A percentile compares a stretch with the other conserved stretches of the same genome.
phyloP scores from a whole-genome alignment of 2,797 vertebrate species.

The Xiphorhynchus erythropygius region DNA sequence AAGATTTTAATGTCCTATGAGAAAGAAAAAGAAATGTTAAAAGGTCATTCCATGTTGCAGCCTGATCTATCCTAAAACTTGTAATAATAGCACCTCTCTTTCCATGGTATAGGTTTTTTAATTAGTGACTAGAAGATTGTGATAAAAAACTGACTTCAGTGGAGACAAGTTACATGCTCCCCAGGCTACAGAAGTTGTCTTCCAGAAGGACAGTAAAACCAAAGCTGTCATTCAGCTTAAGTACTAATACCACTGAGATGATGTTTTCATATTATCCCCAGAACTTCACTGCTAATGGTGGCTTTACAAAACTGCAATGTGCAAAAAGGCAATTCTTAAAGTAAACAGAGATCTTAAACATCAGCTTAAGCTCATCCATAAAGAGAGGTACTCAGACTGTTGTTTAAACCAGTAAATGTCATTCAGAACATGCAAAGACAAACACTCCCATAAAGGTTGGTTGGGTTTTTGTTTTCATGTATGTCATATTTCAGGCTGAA shows the following conservation, averaged over 20 bases:
- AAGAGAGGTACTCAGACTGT: background rate
- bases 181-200: background rate
- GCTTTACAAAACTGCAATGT: background rate
- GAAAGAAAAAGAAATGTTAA: slow-evolving; percentile 48
- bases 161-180: background rate
- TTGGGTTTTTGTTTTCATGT: background rate
- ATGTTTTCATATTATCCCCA: background rate
- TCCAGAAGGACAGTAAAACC: background rate
- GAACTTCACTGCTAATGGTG: background rate
- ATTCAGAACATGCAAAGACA: background rate
- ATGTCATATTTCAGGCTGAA: background rate
- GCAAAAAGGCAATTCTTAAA: background rate
- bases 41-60: background rate
- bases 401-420: background rate
- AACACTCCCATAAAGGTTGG: background rate
- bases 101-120: background rate
- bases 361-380: background rate
- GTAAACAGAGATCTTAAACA: background rate
- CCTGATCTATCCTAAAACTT: background rate
- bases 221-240: background rate
- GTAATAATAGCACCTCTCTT: background rate
- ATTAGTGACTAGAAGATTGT: background rate
- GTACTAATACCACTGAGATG: background rate
- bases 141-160: background rate
- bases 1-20: slow-evolving; percentile 71